Base-by-base conservation (phyloP, 2,797 vertebrate species). In the Onychomys leucogaster region DNA sequence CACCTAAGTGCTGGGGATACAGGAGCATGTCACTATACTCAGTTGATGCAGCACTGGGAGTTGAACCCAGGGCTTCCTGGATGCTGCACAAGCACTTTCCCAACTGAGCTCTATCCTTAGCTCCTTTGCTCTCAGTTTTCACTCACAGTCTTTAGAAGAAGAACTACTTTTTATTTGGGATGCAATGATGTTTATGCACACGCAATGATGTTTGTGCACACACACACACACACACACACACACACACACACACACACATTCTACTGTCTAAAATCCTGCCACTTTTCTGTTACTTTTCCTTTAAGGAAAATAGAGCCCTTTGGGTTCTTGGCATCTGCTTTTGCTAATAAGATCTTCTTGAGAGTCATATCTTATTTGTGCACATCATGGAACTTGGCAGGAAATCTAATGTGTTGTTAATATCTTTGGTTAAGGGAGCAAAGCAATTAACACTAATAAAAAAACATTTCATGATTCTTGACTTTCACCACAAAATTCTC, bases 381-480 rank as follows among this genome's bases (percentile, higher is more conserved):
- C 82, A 41, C 69, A 14, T 82, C 95, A 34, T 67, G 11, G 80
- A 80, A 88, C 49, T 86, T 90, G 96, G 87, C 90, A 89, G 87
- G 89, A 96, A 96, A 92, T 89, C 94, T 81, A 87, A 89, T 19
- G 13, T 94, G 82, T 89, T 87, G 94, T 86, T 94, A 92, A 92
- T 91, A 94, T 86, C 82, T 87, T 83, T 90, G 77, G 90, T 89
- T 96, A 92, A 55, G 57, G 63, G 80, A 96, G 88, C 52, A 94
- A 87, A 94, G 76, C 94, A 91, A 96, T 95, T 95, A 96, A 94
- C 93, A 75, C 92, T 94, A 95, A 89, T 94, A 93, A 95, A 96
- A 67, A 96, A 93, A 63, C 82, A 81, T 69, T 95, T 94, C 55
- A 17, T 87, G 90, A 91, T 91, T 95, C 89, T 92, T 89, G 89